A percentile compares a stretch with the other conserved stretches of the same genome.
These are phyloP conservation scores for Piscicola geometra DNA, from an alignment of 2,888 invertebrate species.

Conservation along the genomic window DNA sequence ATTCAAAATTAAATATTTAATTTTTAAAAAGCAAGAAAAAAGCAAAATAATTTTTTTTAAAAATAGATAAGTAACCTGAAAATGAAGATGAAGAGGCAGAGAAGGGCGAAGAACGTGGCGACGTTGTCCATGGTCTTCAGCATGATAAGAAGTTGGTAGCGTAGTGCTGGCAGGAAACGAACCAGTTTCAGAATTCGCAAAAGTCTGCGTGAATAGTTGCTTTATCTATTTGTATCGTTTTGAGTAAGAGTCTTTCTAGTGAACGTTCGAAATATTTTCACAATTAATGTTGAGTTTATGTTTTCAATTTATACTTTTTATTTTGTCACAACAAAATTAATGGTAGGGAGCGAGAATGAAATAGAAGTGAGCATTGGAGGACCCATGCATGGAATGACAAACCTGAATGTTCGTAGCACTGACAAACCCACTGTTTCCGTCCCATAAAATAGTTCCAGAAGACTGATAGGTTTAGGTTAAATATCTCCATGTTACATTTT, in stretches of 20 bases:
- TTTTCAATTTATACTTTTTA: too few species aligned
- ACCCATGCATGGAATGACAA: too few species aligned
- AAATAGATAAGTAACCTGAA: conserved; percentile 78
- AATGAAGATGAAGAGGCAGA: conserved; percentile 98
- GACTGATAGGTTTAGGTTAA: neutral
- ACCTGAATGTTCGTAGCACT: conserved; percentile 29
- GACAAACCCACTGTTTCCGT: conserved; percentile 31
- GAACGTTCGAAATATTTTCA: too few species aligned
- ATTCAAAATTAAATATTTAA: too few species aligned
- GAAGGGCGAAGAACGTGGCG: conserved; percentile 96
- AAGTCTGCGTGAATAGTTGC: conserved; percentile 61
- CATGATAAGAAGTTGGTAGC: conserved; percentile 97
- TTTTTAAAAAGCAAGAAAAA: too few species aligned
- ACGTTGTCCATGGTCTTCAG: conserved; percentile 99
- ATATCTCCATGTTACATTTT: conserved; percentile 38
- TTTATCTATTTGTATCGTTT: neutral
- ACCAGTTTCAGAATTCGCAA: conserved; percentile 93
- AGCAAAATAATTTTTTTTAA: too few species aligned
- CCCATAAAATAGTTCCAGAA: conserved; percentile 26
- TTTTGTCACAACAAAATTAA: too few species aligned
- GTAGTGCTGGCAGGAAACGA: conserved; percentile 89
- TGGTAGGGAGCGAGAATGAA: too few species aligned
- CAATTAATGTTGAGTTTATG: too few species aligned
- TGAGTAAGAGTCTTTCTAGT: too few species aligned
- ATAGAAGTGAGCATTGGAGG: too few species aligned